Percentiles rank a stretch among this genome's conserved stretches.
phyloP scores from a whole-genome alignment of 2,888 invertebrate species.

The Acanthosoma haemorrhoidale region DNA sequence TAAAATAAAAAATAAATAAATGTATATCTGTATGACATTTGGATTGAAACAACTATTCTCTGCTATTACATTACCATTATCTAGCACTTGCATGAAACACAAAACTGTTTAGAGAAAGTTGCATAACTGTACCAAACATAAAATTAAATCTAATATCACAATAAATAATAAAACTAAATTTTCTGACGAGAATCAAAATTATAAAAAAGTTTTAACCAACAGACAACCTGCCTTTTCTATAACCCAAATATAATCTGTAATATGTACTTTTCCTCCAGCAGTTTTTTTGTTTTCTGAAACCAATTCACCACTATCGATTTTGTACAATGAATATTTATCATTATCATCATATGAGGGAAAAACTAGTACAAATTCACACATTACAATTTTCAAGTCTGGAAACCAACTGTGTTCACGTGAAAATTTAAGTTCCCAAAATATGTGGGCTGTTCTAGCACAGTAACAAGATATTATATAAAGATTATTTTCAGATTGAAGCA shows the following conservation, averaged over 20 bases:
- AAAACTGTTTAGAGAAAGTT: too few species aligned
- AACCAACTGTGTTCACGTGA: constrained; percentile 19
- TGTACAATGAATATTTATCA: constrained; percentile 22
- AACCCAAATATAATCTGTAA: constrained; percentile 13
- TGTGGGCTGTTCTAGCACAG: neutral
- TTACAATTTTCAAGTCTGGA: constrained; percentile 19
- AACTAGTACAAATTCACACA: constrained; percentile 23
- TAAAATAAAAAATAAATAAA: too few species aligned
- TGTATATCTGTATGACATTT: too few species aligned
- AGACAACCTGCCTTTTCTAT: neutral
- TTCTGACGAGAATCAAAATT: neutral
- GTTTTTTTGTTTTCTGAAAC: constrained; percentile 10
- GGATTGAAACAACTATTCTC: too few species aligned
- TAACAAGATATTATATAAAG: constrained; percentile 13
- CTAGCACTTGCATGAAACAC: too few species aligned
- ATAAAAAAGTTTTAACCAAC: constrained; percentile 10
- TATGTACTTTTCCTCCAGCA: neutral
- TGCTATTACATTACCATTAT: too few species aligned
- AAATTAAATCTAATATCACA: neutral
- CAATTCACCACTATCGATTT: neutral
- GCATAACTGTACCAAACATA: too few species aligned
- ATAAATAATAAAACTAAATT: neutral
- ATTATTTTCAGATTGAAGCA: neutral
- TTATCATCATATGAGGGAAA: constrained; percentile 23
- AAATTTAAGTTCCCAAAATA: constrained; percentile 8